phyloP scores from a whole-genome alignment of 2,888 invertebrate species.

The Dorcus parallelipipedus region DNA sequence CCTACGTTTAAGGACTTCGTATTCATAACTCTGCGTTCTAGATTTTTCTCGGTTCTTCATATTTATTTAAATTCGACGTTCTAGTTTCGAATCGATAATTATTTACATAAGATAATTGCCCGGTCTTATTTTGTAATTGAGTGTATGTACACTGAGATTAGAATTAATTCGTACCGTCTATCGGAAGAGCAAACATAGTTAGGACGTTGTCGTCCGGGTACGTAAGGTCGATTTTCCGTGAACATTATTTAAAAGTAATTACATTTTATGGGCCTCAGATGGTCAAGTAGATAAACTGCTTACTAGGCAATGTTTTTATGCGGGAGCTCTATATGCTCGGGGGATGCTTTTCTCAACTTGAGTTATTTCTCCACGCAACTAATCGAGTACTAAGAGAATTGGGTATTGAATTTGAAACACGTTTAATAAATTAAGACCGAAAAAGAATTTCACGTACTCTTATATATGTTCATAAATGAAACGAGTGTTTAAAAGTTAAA shows the following conservation, averaged over 20 bases:
- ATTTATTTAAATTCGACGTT: constrained; percentile 1
- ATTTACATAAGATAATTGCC: too few species aligned
- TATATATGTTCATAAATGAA: too few species aligned
- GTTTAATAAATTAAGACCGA: too few species aligned
- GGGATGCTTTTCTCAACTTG: constrained; percentile 12
- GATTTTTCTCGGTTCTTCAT: neutral
- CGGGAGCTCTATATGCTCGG: neutral
- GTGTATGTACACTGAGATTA: too few species aligned
- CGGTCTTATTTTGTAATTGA: too few species aligned
- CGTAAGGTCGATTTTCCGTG: constrained; percentile 3
- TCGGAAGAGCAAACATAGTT: too few species aligned
- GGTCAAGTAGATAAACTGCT: constrained; percentile 20
- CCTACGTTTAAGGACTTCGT: neutral
- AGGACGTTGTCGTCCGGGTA: neutral
- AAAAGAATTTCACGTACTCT: too few species aligned
- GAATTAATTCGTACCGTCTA: too few species aligned
- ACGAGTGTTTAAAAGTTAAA: too few species aligned
- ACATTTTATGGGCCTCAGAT: constrained; percentile 21
- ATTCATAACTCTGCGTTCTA: neutral
- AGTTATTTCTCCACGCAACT: constrained; percentile 4
- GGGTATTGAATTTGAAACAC: too few species aligned
- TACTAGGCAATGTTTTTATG: constrained; percentile 11
- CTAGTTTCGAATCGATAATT: neutral
- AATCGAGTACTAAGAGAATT: too few species aligned
- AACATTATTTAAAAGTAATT: constrained; percentile 21